phyloP scores from a whole-genome alignment of 37 sponge, comb jelly and placozoan genomes.

The Cliona cf. orientalis region DNA sequence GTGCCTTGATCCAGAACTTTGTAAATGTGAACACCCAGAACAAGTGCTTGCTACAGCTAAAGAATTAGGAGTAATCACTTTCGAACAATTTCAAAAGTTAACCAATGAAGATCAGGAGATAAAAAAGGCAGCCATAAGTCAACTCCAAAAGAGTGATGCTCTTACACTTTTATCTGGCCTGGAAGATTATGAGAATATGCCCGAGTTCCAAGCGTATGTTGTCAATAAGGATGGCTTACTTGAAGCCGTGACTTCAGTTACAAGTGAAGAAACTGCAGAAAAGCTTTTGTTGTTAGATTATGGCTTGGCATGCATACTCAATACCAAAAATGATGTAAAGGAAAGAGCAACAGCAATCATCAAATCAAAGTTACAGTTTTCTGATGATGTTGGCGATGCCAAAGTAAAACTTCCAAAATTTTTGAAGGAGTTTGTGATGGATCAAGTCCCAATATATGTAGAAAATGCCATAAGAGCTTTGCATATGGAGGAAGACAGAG shows the following conservation, averaged over 20 bases:
- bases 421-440: background rate
- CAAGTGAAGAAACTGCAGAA: background rate
- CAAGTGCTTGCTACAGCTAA: background rate
- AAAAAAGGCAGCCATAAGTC: background rate
- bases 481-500: slow-evolving; percentile 18
- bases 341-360: background rate
- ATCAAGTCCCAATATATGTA: slow-evolving; percentile 1
- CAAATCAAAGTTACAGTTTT: background rate
- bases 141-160: background rate
- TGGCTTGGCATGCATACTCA: background rate
- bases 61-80: background rate
- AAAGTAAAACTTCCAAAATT: background rate
- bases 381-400: background rate
- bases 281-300: background rate
- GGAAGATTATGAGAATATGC: background rate
- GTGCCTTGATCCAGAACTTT: background rate
- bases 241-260: background rate
- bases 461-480: slow-evolving; percentile 16
- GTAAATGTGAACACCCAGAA: background rate
- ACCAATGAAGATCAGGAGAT: background rate
- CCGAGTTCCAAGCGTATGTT: background rate
- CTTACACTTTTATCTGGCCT: background rate
- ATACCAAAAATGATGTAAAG: background rate
- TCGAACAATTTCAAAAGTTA: background rate
- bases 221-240: background rate